Evolutionary conservation across 2,888 invertebrate genomes (phyloP), one percentile per base, ranked within the genome.

Genomic region (Ornithoptera alexandrae): DNA sequence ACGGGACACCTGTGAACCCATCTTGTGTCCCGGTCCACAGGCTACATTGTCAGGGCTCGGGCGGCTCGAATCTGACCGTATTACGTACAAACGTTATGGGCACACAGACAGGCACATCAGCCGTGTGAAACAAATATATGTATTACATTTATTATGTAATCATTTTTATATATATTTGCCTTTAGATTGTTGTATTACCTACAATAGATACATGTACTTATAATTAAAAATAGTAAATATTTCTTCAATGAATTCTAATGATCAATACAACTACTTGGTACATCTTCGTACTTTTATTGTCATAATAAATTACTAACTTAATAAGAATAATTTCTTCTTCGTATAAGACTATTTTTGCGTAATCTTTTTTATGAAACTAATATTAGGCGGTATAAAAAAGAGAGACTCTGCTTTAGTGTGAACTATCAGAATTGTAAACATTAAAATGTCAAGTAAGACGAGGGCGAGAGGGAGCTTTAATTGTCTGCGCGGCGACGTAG

Each of bases 21-120:
- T 94, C 94, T 94, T 94, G 94, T 94, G 85, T 86, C 87, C 87
- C 89, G 79, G 92, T 92, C 92, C 86, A 91, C 90, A 92, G 92
- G 92, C 91, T 92, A 92, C 87, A 86, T 92, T 91, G 92, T 92
- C 92, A 92, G 85, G 84, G 85, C 84, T 86, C 84, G 84, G 82
- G 83, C 81, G 84, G 85, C 82, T 80, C 80, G 85, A 85, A 83
- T 85, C 85, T 85, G 85, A 84, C 88, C 84, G 84, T 87, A 84
- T 87, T 84, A 86, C 86, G 82, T 82, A 81, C 80, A 78, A 82
- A 83, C 79, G 82, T 84, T 81, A 81, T 79, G 81, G 79, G 75
- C 76, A 75, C 72, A 75, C 76, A 77, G 78, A 76, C 73, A 74
- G 73, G 73, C 79, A 79, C 46, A 30, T 59, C 30, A 36, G 50